Base-by-base conservation (phyloP, 2,797 vertebrate species). In the Dendrocincla tyrannina region DNA sequence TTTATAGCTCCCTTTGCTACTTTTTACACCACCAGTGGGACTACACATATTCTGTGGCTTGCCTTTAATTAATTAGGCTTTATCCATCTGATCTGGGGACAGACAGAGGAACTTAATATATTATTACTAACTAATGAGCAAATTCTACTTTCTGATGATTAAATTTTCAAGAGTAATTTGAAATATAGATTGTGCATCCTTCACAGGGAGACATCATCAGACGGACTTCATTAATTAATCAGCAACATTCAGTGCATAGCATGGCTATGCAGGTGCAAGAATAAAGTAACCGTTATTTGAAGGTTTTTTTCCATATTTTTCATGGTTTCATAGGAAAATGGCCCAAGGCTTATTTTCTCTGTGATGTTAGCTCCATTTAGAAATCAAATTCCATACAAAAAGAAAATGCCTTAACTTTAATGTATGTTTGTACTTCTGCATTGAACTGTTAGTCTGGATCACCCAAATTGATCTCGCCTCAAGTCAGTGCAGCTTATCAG, bases 71-170 rank as follows among this genome's bases (percentile, higher is more conserved):
- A 92, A 93, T 95, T 96, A 88, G 59, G 63, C 66, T 91, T 95
- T 91, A 73, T 84, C 76, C 64, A 59, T 84, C 81, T 89, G 91
- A 84, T 90, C 13, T 86, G 59, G 52, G 73, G 52, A 78, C 46
- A 93, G 87, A 85, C 18, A 84, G 79, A 76, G 58, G 79, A 96
- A 91, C 76, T 90, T 96, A 84, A 95, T 97, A 88, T 88, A 96
- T 93, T 97, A 96, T 96, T 96, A 95, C 85, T 84, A 91, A 81
- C 93, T 96, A 96, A 97, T 93, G 95, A 96, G 79, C 77, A 87
- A 84, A 93, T 95, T 93, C 85, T 94, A 81, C 85, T 91, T 82
- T 91, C 89, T 46, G 55, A 93, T 94, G 53, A 96, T 97, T 94
- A 96, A 93, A 97, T 90, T 93, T 97, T 95, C 89, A 95, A 27